Evolutionary conservation across 2,113 vertebrate genomes (phyloP).

Genomic region (Cygnus atratus): DNA sequence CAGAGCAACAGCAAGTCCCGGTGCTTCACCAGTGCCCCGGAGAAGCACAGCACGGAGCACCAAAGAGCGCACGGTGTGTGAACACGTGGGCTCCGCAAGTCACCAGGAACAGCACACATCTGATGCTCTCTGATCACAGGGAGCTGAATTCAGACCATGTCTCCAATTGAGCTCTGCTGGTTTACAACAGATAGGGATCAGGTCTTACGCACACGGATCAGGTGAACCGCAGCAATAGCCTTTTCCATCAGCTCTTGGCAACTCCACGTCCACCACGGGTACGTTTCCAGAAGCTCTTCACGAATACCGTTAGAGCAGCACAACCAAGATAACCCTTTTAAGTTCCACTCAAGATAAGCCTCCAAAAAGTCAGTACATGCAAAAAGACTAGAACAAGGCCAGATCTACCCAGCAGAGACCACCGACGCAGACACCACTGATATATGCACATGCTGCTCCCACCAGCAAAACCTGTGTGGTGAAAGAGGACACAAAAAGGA

Average conservation of each 20-base stretch:
- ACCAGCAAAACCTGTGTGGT: background rate
- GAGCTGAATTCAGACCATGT: background rate
- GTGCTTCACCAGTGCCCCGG: background rate
- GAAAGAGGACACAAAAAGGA: background rate
- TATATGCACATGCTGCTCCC: background rate
- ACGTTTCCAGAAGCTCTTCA: background rate
- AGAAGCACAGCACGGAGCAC: background rate
- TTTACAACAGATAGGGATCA: background rate
- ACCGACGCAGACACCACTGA: background rate
- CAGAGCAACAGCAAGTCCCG: fast-evolving
- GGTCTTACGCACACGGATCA: background rate
- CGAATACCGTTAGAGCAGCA: background rate
- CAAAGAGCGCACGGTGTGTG: background rate
- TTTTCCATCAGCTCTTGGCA: background rate
- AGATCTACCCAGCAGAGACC: background rate
- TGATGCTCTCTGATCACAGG: background rate
- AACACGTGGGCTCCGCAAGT: background rate
- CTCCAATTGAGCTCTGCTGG: background rate
- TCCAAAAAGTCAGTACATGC: background rate
- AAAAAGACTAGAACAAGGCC: background rate
- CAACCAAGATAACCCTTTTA: background rate
- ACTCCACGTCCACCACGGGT: background rate
- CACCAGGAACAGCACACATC: background rate
- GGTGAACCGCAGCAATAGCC: background rate
- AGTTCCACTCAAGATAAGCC: background rate